Evolutionary conservation across 2,797 vertebrate genomes (phyloP), one percentile per base, ranked within the genome.

Genomic region (Aulostomus chinensis): DNA sequence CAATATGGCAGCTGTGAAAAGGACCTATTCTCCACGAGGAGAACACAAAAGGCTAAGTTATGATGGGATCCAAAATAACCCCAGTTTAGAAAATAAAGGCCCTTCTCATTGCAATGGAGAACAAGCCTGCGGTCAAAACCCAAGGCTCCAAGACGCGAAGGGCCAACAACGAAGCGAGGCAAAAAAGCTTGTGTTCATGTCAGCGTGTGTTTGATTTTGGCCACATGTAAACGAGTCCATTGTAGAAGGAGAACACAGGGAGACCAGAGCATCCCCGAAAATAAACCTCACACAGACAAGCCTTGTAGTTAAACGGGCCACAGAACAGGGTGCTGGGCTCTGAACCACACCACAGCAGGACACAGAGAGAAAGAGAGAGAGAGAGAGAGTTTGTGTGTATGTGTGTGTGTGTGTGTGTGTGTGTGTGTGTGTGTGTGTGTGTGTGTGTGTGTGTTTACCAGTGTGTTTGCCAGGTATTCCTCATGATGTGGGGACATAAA

Each of bases 251-350:
- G 66, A 76, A 62, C 72, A 50, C 22, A 55, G 64, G 72, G 73
- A 46, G 63, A 74, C 71, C 21, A 2, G 51, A 62, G 67, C 76
- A 64, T 86, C 73, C 77, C 75, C 80, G 9, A 73, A 83, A 88
- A 84, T 84, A 86, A 81, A 78, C 65, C 71, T 62, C 59, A 79
- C 69, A 76, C 56, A 79, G 70, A 83, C 79, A 84, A 79, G 61
- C 72, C 77, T 83, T 88, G 72, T 84, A 86, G 68, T 84, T 84
- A 78, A 32, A 57, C 18, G 41, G 38, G 61, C 76, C 81, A 24
- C 80, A 81, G 60, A 62, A 65, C 67, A 70, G 80, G 56, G 73
- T 75, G 60, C 70, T 47, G 70, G 60, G 65, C 76, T 57, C 68
- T 14, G 21, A 67, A 65, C 66, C 74, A 63, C 43, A 68, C 74